Evolutionary conservation across 2,113 vertebrate species (phyloP).

Genomic region (Motacilla alba): DNA sequence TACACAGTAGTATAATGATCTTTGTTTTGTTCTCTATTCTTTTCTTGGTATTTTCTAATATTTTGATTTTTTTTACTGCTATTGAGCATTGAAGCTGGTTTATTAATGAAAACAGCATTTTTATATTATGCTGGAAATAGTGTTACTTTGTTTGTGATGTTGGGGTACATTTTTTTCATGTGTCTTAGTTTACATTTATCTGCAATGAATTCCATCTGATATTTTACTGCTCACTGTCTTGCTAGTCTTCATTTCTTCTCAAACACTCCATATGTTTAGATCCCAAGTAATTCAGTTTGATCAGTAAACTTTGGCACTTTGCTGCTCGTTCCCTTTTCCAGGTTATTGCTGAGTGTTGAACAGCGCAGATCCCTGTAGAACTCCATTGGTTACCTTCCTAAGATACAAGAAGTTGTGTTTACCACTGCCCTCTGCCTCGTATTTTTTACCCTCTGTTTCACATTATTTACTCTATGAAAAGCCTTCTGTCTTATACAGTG

Average conservation of each 20-base stretch:
- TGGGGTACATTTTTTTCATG: conserved; percentile 19
- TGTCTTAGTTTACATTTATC: conserved; percentile 6
- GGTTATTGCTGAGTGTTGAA: conserved; percentile 25
- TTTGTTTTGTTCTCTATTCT: conserved; percentile 55
- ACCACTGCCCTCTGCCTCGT: background rate
- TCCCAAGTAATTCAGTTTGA: background rate
- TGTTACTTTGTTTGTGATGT: background rate
- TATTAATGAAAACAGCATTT: conserved; percentile 48
- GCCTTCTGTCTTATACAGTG: background rate
- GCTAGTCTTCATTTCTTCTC: conserved; percentile 17
- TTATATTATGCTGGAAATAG: conserved; percentile 11
- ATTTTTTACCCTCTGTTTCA: background rate
- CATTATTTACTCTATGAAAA: background rate
- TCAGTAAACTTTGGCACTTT: background rate
- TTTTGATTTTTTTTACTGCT: conserved; percentile 29
- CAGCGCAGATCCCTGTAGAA: background rate
- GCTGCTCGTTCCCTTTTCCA: conserved; percentile 35
- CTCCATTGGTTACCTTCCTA: background rate
- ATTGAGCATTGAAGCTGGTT: conserved; percentile 23
- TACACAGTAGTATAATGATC: conserved; percentile 65
- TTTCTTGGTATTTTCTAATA: conserved; percentile 62
- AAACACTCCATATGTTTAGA: background rate
- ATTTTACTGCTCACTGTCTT: conserved; percentile 11
- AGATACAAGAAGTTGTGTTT: background rate
- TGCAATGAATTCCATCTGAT: conserved; percentile 9